Conservation (phyloP, 2,113 vertebrate genomes). For the Pyxicephalus adspersus region DNA sequence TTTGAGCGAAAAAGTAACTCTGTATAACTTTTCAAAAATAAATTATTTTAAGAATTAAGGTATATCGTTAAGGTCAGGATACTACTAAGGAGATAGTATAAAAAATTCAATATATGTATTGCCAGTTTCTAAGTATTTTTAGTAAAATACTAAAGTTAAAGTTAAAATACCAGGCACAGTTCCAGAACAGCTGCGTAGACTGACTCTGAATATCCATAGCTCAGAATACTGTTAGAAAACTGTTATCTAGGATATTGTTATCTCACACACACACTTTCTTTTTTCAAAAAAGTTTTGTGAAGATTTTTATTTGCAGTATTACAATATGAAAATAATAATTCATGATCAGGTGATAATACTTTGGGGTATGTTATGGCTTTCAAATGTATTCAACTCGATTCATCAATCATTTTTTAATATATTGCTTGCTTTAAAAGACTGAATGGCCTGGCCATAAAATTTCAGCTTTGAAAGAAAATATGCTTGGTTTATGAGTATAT, state of each 20-base stretch:
- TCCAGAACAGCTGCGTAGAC: slow-evolving; percentile 38
- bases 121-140: slow-evolving; percentile 40
- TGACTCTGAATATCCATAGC: not conserved
- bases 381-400: not conserved
- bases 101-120: slow-evolving; percentile 32
- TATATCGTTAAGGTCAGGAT: slow-evolving; percentile 31
- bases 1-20: not conserved
- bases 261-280: slow-evolving; percentile 21
- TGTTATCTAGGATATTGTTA: no score
- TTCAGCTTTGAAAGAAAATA: no score
- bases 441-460: not conserved
- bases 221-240: slow-evolving; percentile 15
- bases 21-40: not conserved
- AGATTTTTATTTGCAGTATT: not conserved
- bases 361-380: not conserved
- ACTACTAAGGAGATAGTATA: slow-evolving; percentile 18
- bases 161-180: slow-evolving; percentile 33
- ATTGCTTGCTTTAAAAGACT: not conserved
- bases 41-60: slow-evolving; percentile 1
- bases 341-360: not conserved
- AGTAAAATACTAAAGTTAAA: no score
- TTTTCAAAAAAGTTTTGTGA: not conserved
- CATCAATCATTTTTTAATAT: not conserved
- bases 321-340: not conserved
- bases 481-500: no score